These are phyloP conservation scores for Oreochromis niloticus DNA, from an alignment of 2,113 vertebrate species.

Conservation along the genomic window DNA sequence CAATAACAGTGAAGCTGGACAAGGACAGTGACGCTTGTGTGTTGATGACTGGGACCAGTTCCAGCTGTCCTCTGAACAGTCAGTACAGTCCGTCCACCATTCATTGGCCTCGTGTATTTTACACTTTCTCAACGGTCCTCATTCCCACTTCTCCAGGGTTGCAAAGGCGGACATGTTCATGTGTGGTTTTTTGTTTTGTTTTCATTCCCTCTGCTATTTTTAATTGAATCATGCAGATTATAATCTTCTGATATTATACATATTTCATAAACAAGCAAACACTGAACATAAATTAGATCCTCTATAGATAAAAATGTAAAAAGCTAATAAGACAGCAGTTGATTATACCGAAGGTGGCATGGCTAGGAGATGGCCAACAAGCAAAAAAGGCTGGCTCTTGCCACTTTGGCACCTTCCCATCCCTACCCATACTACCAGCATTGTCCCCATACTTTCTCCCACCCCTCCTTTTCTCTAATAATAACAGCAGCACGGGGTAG, in stretches of 20 bases:
- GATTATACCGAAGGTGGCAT: constrained; percentile 52
- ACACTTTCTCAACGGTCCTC: not conserved
- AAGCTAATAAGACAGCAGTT: constrained; percentile 67
- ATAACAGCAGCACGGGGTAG: not conserved
- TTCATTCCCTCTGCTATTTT: constrained; percentile 41
- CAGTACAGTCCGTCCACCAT: not conserved
- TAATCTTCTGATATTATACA: constrained; percentile 66
- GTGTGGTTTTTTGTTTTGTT: not conserved
- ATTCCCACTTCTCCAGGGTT: not conserved
- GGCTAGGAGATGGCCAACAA: constrained; percentile 27
- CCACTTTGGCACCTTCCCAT: not conserved
- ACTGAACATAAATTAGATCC: constrained; percentile 69
- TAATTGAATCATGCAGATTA: constrained; percentile 68
- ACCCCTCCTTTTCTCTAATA: not conserved
- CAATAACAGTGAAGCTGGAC: not conserved
- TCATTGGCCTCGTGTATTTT: not conserved
- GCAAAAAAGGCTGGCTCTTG: constrained; percentile 24
- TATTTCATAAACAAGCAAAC: constrained; percentile 73
- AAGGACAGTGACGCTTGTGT: not conserved
- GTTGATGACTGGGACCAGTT: not conserved
- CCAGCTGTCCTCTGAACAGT: not conserved
- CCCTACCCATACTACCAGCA: not conserved
- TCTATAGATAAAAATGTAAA: constrained; percentile 74
- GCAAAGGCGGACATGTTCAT: not conserved
- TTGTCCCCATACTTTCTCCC: not conserved